These are phyloP conservation scores for Rousettus madagascariensis DNA, from an alignment of 2,797 vertebrate genomes.

Conservation along the genomic window DNA sequence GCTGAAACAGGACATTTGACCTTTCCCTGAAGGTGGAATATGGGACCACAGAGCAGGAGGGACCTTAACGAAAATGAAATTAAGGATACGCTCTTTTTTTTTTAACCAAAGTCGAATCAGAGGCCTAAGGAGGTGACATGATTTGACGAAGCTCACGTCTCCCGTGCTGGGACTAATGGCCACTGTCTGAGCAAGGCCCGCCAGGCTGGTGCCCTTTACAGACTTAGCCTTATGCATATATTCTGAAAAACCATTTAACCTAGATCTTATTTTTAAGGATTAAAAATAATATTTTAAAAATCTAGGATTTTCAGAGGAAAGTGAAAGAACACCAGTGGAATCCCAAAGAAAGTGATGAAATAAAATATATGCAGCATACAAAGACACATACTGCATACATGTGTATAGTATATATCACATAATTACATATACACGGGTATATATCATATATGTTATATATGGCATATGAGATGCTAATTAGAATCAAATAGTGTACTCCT, in stretches of 20 bases:
- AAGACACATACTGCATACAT: not conserved
- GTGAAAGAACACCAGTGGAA: not conserved
- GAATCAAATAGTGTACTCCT: not conserved
- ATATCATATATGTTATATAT: not conserved
- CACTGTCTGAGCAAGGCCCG: not conserved
- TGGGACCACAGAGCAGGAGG: not conserved
- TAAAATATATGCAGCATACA: not conserved
- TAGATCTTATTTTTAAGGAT: not conserved
- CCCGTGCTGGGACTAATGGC: not conserved
- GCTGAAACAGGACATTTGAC: not conserved
- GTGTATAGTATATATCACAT: not conserved
- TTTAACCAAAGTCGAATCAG: not conserved
- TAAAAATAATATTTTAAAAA: constrained; percentile 16
- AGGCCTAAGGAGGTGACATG: not conserved
- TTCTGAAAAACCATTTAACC: not conserved
- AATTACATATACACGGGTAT: not conserved
- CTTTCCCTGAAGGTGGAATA: not conserved
- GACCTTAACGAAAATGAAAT: not conserved
- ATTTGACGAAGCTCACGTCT: fast-evolving
- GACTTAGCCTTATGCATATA: not conserved
- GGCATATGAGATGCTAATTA: not conserved
- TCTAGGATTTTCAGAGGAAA: not conserved
- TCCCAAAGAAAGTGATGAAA: not conserved
- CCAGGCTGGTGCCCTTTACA: not conserved
- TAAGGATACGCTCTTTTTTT: not conserved